A percentile compares a stretch with the other conserved stretches of the same genome.
phyloP scores from a whole-genome alignment of 2,888 invertebrate species.

The Sclerodermus sp. region DNA sequence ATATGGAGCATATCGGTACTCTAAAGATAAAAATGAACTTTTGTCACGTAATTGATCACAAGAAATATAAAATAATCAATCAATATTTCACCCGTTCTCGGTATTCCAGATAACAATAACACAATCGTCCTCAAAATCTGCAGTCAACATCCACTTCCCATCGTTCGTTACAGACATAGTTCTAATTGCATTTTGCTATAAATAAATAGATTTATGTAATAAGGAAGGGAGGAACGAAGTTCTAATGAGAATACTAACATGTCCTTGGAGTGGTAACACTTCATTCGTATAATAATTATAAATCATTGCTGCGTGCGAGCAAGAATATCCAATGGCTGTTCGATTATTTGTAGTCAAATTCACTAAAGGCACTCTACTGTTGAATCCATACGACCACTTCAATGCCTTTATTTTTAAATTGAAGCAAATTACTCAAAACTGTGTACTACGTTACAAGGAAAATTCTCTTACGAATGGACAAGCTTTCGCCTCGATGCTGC shows the following conservation, averaged over 20 bases:
- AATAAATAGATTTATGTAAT: slow-evolving; percentile 11
- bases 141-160: slow-evolving; percentile 65
- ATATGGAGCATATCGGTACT: slow-evolving; percentile 62
- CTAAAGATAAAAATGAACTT: slow-evolving; percentile 24
- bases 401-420: slow-evolving; percentile 57
- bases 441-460: too few relatives aligned
- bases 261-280: slow-evolving; percentile 69
- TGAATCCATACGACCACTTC: slow-evolving; percentile 69
- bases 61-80: too few relatives aligned
- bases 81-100: slow-evolving; percentile 38
- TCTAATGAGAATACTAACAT: too few relatives aligned
- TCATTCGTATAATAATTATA: slow-evolving; percentile 66
- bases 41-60: slow-evolving; percentile 5
- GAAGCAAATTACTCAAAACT: too few relatives aligned
- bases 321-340: slow-evolving; percentile 65
- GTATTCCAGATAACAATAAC: slow-evolving; percentile 66
- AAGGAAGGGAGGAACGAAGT: too few relatives aligned
- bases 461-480: slow-evolving; percentile 29
- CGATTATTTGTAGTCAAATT: slow-evolving; percentile 63
- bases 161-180: slow-evolving; percentile 59
- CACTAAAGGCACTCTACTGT: slow-evolving; percentile 62
- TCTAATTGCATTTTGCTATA: slow-evolving; percentile 61
- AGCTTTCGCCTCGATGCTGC: slow-evolving; percentile 5
- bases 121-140: slow-evolving; percentile 64
- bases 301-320: slow-evolving; percentile 66